Evolutionary conservation across 2,113 vertebrate genomes (phyloP).

Genomic region (Hiodon tergisus): DNA sequence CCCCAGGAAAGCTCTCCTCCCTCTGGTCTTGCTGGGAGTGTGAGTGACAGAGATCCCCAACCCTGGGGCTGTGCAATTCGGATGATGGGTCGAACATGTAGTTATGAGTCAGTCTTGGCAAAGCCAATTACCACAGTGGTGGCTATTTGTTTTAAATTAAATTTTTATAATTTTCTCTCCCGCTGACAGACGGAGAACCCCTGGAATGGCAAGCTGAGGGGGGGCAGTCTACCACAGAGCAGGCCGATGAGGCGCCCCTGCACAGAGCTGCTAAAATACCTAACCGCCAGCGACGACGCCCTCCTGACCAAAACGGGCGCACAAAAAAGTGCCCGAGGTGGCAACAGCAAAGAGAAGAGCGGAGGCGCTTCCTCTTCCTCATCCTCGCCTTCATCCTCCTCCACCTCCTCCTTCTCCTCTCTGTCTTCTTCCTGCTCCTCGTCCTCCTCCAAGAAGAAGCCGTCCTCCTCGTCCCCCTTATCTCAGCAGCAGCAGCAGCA

Average conservation of each 20-base stretch:
- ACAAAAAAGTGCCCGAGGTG: constrained; percentile 74
- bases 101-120: too few relatives aligned
- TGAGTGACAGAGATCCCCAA: too few relatives aligned
- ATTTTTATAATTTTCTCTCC: constrained; percentile 48
- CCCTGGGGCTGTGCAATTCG: too few relatives aligned
- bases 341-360: constrained; percentile 77
- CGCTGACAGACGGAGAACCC: constrained; percentile 82
- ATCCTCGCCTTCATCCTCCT: constrained; percentile 59
- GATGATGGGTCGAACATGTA: too few relatives aligned
- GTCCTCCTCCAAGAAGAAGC: constrained; percentile 69
- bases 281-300: constrained; percentile 91
- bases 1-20: constrained; percentile 49
- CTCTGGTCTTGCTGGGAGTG: constrained; percentile 12
- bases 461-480: constrained; percentile 65
- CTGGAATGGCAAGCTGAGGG: constrained; percentile 90
- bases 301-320: constrained; percentile 87
- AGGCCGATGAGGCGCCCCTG: constrained; percentile 92
- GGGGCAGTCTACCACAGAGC: constrained; percentile 80
- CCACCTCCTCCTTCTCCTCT: constrained; percentile 64
- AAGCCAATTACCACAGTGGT: too few relatives aligned
- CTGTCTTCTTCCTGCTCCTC: constrained; percentile 63
- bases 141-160: too few relatives aligned
- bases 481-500: constrained; percentile 70
- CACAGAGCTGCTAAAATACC: constrained; percentile 98
- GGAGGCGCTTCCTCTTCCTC: constrained; percentile 53